Percentiles rank a stretch among this genome's conserved stretches.
Evolutionary conservation across 1,140 invertebrate genomes (phyloP).

Genomic region (Drosophila suzukii): DNA sequence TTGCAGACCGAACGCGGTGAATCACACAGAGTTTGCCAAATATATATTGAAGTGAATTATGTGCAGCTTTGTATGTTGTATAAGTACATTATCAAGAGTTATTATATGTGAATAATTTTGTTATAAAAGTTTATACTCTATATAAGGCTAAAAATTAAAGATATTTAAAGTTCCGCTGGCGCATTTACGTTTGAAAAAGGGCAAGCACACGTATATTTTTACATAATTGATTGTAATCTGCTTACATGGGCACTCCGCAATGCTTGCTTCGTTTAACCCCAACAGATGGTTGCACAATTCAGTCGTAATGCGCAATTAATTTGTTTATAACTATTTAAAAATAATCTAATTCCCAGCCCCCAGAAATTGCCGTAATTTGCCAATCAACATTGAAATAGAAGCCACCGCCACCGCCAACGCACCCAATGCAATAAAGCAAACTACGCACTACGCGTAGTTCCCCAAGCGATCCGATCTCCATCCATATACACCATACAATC

Average conservation of each 20-base stretch:
- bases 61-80: no score
- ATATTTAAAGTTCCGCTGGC: no score
- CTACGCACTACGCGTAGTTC: constrained; percentile 35
- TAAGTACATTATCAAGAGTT: no score
- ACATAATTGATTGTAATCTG: neutral
- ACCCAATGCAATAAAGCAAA: constrained; percentile 39
- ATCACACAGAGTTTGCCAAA: neutral
- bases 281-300: constrained; percentile 22
- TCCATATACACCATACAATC: neutral
- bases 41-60: no score
- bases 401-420: constrained; percentile 52
- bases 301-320: constrained; percentile 65
- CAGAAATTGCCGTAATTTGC: constrained; percentile 78
- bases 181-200: no score
- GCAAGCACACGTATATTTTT: neutral
- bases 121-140: no score
- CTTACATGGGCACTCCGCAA: constrained; percentile 1
- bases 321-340: constrained; percentile 78
- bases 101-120: no score
- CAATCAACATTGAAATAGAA: constrained; percentile 79
- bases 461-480: neutral
- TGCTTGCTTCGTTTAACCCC: constrained; percentile 8
- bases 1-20: neutral
- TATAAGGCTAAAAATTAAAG: no score
- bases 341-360: constrained; percentile 73